Evolutionary conservation across 2,888 invertebrate genomes (phyloP), one percentile per base, ranked within the genome.

Genomic region (Doris montereyensis): DNA sequence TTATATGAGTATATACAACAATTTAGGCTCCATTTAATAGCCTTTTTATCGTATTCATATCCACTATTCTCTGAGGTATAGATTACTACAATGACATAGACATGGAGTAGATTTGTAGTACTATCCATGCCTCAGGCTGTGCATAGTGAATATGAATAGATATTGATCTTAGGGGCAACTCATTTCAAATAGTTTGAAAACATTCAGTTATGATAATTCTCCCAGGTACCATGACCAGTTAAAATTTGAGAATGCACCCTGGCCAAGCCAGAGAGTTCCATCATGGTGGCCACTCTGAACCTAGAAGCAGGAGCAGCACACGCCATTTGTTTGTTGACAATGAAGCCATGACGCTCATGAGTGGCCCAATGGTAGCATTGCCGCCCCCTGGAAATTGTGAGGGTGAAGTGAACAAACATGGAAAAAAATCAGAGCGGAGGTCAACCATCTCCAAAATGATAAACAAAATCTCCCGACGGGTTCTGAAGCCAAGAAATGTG

Each of bases 251-350:
- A 76, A 76, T 4, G 88, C 87, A 24, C 87, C 88, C 0, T 88
- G 5, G 88, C 86, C 3, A 83, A 85, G 58, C 86, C 86, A 10
- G 87, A 88, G 67, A 87, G 88, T 73, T 80, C 83, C 21, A 85
- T 85, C 74, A 86, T 84, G 30, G 65, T 88, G 28, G 86, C 87
- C 5, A 86, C 85, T 0, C 81, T 88, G 32, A 86, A 88, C 79
- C 84, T 88, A 21, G 88, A 88, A 73, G 86, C 84, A 28, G 77
- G 83, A 2, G 85, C 86, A 30, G 34, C 28, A 3, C 76, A 35
- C 52, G 21, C 26, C n/a, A 21, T 5, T 83, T 84, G 62, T 82
- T 84, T 70, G 77, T 84, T 2, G 79, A 83, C 5, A 80, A 83
- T 0, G 83, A 84, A 52, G 84, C 86, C 72, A 77, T 86, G 13